A percentile compares a stretch with the other conserved stretches of the same genome.
phyloP scores from a whole-genome alignment of 1,140 invertebrate genomes.

The Globodera ellingtonae region DNA sequence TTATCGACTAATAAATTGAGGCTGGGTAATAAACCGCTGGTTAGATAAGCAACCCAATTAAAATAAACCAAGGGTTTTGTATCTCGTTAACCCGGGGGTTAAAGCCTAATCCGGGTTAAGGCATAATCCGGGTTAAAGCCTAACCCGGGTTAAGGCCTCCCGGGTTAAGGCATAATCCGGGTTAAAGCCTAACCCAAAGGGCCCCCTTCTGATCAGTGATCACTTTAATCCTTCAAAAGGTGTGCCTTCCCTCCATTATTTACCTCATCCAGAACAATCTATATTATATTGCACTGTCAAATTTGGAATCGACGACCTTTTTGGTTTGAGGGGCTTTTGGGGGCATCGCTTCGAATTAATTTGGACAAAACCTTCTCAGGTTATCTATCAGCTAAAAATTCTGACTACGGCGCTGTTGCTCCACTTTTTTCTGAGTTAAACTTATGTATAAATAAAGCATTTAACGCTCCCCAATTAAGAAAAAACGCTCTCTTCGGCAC shows the following conservation, averaged over 20 bases:
- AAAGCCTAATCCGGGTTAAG: no score
- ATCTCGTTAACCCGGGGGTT: no score
- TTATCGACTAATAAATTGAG: no score
- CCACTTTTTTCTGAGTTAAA: slow-evolving; percentile 53
- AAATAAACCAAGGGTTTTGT: no score
- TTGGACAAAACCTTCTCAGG: slow-evolving; percentile 51
- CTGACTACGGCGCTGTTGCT: slow-evolving; percentile 62
- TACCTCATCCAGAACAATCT: slow-evolving; percentile 54
- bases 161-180: no score
- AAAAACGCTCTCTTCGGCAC: slow-evolving; percentile 14
- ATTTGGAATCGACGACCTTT: slow-evolving; percentile 54
- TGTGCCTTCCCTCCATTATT: slow-evolving; percentile 45
- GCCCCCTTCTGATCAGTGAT: no score
- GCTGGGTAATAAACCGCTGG: no score
- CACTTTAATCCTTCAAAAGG: not conserved
- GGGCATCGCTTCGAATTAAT: not conserved
- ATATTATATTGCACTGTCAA: slow-evolving; percentile 52
- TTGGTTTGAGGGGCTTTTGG: slow-evolving; percentile 42
- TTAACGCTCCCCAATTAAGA: slow-evolving; percentile 30
- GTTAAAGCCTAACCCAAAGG: no score
- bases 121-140: no score
- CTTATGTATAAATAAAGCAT: no score
- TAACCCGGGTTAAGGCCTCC: no score
- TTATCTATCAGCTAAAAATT: slow-evolving; percentile 62
- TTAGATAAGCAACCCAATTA: no score